Conservation (phyloP, 1,140 invertebrate species). For the Saxidomus purpurata region DNA sequence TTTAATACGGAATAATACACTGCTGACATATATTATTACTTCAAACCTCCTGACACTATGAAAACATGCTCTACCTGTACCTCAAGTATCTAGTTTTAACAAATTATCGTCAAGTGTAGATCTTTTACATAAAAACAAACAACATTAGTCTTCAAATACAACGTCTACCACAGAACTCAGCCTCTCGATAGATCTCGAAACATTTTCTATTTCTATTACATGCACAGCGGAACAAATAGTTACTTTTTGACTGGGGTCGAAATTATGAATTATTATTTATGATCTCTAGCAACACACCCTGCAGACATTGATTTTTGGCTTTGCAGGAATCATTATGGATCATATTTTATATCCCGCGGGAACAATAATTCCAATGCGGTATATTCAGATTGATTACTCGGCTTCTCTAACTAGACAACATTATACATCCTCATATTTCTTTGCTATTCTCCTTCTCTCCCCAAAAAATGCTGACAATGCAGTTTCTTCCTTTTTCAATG, state of each 20-base stretch:
- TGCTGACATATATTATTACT: too few species aligned
- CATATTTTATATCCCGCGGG: neutral
- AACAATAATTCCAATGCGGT: neutral
- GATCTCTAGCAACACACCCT: neutral
- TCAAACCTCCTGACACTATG: too few species aligned
- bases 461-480: neutral
- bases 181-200: too few species aligned
- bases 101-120: too few species aligned
- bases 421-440: neutral
- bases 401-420: slow-evolving; percentile 11
- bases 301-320: slow-evolving; percentile 7
- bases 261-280: slow-evolving; percentile 15
- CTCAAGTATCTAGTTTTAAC: too few species aligned
- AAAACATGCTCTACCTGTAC: too few species aligned
- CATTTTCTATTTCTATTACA: too few species aligned
- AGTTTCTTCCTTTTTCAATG: neutral
- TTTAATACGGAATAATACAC: too few species aligned
- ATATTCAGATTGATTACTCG: neutral
- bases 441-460: neutral
- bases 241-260: neutral
- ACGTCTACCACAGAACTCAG: too few species aligned
- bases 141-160: too few species aligned
- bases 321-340: slow-evolving; percentile 15
- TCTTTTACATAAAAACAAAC: too few species aligned
- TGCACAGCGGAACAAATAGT: neutral